Evolutionary conservation across 64 coral and sea anemone genomes (phyloP), one percentile per base, ranked within the genome.

Genomic region (Montipora efflorescens): DNA sequence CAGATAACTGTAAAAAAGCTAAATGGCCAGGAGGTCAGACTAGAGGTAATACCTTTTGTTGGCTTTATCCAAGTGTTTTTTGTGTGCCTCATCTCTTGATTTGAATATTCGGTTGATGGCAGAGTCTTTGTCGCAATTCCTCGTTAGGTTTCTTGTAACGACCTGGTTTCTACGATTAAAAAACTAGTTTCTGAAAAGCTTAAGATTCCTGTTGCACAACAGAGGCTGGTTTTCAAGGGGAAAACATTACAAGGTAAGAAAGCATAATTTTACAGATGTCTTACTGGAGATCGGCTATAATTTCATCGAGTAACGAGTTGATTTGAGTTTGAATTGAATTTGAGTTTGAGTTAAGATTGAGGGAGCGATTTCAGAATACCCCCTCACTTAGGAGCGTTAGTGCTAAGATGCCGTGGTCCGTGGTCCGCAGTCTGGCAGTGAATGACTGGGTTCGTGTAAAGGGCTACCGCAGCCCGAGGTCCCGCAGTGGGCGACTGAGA

Each of bases 151-250:
- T 89, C 86, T 48, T 78, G 77, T 43, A 90, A 79, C 36, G 93
- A 94, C 9, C 78, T 45, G 11, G 59, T 94, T 57, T 84, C 76
- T 16, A 47, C 72, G 21, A 52, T 94, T 48, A 94, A 94, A 90
- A 74, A 18, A 83, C 48, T 83, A 20, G 79, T 90, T 5, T 78
- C 67, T 48, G 50, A 59, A 12, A 67, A 94, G 15, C 76, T 94
- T 23, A 77, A 20, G 3, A 79, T 94, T 5, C 87, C 77, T 19
- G 77, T 90, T 46, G 87, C 73, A 15, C 75, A 83, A n/a, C 93
- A 94, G 43, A 89, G 93, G 25, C 76, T 94, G 44, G 87, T 94
- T 11, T 94, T 81, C 64, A 90, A 81, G 73, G 93, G 93, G 16
- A 94, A 84, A 82, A 94, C 93, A 23, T 84, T 94, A 15, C 20